Percentiles rank a stretch among this genome's conserved stretches.
Evolutionary conservation across 2,113 vertebrate genomes (phyloP).

Genomic region (Gnathonemus longibarbis): DNA sequence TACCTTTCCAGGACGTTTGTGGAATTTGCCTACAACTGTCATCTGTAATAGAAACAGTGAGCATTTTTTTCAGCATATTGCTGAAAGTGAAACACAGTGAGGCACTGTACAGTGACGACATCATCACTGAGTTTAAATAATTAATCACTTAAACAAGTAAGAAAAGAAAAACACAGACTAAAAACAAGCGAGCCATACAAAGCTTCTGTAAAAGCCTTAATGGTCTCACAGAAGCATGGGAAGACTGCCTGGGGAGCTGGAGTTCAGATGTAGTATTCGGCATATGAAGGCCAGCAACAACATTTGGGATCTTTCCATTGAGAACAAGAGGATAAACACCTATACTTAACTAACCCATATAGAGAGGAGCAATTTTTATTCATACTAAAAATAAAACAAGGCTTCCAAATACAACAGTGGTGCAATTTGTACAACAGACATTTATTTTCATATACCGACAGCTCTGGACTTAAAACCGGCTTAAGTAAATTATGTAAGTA

Average conservation of each 20-base stretch:
- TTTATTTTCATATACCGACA: neutral
- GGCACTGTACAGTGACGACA: neutral
- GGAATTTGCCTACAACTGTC: slow-evolving; percentile 53
- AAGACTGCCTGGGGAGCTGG: slow-evolving; percentile 46
- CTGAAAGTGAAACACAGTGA: neutral
- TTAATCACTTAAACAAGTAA: neutral
- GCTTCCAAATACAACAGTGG: neutral
- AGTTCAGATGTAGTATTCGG: slow-evolving; percentile 39
- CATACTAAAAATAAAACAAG: neutral
- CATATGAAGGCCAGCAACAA: slow-evolving; percentile 25
- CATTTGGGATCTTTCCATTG: slow-evolving; percentile 31
- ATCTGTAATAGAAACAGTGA: slow-evolving; percentile 42
- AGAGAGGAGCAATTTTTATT: neutral
- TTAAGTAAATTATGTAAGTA: neutral
- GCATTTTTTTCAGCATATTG: neutral
- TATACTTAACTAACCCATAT: slow-evolving; percentile 27
- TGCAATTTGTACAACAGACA: neutral
- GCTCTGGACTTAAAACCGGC: neutral
- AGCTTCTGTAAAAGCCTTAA: neutral
- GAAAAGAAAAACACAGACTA: neutral
- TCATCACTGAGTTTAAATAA: neutral
- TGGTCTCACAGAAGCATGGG: slow-evolving; percentile 43
- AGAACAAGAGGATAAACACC: slow-evolving; percentile 43
- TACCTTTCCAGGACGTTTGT: slow-evolving; percentile 90
- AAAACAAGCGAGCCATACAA: neutral